Base-by-base conservation (phyloP, 2,888 invertebrate genomes). In the Bugula neritina region DNA sequence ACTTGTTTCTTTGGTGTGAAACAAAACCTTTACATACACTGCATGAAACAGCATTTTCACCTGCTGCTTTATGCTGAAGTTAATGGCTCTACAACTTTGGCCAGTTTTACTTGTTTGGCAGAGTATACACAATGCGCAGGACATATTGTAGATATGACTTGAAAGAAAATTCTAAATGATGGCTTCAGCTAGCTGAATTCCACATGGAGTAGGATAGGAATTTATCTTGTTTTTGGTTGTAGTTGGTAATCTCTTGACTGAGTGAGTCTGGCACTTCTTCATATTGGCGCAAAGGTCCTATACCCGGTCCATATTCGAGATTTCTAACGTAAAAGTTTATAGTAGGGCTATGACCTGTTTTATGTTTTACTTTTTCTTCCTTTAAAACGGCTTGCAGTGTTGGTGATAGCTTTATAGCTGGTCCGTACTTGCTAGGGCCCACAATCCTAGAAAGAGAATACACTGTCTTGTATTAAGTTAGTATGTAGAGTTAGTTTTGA, bases 231-330 rank as follows among this genome's bases (percentile, higher is more conserved):
- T 63, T 10, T 27, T 29, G 31, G n/a, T 63, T 63, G 31, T 63
- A 63, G 3, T 13, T 10, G 2, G 63, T 63, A 31, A 63, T 63
- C 10, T 27, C 1, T 31, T 63, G 63, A 31, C 63, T 29, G 5
- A 63, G 27, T 5, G 63, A 31, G 63, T 63, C 63, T 31, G 63
- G 63, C 2, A 63, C n/a, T 31, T 63, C 63, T 31, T 63, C 63
- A 31, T 63, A 63, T 63, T 63, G 63, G 27, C 63, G 2, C 13
- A 63, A 31, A 25, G 63, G 63, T 63, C 63, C 63, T 31, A 25
- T 25, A 10, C 63, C 63, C 5, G 63, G 63, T 2, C 63, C 63
- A 31, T 63, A 63, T 31, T 63, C 63, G 27, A 13, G 5, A 31
- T 63, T 31, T 13, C n/a, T 13, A 27, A 31, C 13, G 31, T 63